A percentile compares a stretch with the other conserved stretches of the same genome.
Conservation (phyloP, 2,113 vertebrate genomes). For the Sinocyclocheilus anshuiensis region DNA sequence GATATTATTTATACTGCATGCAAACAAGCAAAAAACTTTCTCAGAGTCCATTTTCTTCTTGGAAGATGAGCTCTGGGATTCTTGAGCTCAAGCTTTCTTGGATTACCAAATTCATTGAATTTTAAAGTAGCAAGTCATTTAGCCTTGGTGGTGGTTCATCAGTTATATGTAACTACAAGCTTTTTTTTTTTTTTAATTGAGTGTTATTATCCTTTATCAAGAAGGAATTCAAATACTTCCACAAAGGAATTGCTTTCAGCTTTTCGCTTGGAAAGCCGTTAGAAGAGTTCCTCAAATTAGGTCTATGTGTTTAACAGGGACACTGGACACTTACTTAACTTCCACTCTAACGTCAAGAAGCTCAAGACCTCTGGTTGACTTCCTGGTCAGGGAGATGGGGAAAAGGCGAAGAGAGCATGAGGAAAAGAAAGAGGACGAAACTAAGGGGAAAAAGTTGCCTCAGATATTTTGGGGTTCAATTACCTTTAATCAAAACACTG, state of each 20-base stretch:
- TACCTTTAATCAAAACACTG: background rate
- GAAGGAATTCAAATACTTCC: constrained; percentile 61
- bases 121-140: constrained; percentile 22
- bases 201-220: constrained; percentile 46
- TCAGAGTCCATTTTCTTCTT: background rate
- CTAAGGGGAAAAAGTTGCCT: background rate
- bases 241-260: constrained; percentile 49
- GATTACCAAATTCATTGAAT: background rate
- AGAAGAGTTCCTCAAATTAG: constrained; percentile 55
- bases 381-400: constrained; percentile 27
- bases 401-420: constrained; percentile 41
- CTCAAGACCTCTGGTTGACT: constrained; percentile 44
- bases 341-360: constrained; percentile 42
- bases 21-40: background rate
- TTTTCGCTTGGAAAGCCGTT: constrained; percentile 67
- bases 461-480: constrained; percentile 1
- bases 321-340: constrained; percentile 44
- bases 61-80: background rate
- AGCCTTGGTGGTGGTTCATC: constrained; percentile 41
- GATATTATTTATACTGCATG: background rate
- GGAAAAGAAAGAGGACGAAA: constrained; percentile 40
- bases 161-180: constrained; percentile 38
- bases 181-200: constrained; percentile 43
- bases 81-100: background rate
- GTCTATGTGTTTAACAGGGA: constrained; percentile 70